Percentiles rank a stretch among this genome's conserved stretches.
phyloP scores from a whole-genome alignment of 2,113 vertebrate genomes.

The Chloebia gouldiae region DNA sequence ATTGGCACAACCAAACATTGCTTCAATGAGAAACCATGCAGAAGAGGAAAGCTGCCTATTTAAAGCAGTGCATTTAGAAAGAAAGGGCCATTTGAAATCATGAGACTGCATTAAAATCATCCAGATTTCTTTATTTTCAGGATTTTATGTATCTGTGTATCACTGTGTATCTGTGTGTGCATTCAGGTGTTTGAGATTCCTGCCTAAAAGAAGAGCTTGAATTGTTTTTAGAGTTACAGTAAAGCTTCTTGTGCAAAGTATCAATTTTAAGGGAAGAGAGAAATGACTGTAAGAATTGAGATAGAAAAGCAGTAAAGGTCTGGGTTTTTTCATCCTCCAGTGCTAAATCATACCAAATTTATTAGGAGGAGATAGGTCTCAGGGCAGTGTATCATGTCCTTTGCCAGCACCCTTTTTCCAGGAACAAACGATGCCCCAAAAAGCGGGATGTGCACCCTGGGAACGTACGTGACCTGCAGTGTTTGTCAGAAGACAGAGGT shows the following conservation, averaged over 20 bases:
- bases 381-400: not conserved
- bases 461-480: rapidly evolving
- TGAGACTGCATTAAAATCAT: not conserved
- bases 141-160: not conserved
- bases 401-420: not conserved
- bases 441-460: not conserved
- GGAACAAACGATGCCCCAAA: not conserved
- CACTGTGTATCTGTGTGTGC: rapidly evolving
- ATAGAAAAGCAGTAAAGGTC: not conserved
- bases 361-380: not conserved
- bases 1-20: not conserved
- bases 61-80: not conserved
- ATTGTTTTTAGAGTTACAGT: not conserved
- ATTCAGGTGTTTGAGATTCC: not conserved
- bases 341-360: not conserved
- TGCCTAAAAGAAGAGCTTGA: not conserved
- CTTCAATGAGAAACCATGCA: not conserved
- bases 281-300: not conserved
- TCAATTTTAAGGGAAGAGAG: not conserved
- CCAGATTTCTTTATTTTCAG: not conserved
- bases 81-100: not conserved
- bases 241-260: not conserved
- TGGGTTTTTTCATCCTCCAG: not conserved
- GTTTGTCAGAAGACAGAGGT: not conserved
- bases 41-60: not conserved